These are phyloP conservation scores for Watsonalla binaria DNA, from an alignment of 2,888 invertebrate genomes.

Conservation along the genomic window DNA sequence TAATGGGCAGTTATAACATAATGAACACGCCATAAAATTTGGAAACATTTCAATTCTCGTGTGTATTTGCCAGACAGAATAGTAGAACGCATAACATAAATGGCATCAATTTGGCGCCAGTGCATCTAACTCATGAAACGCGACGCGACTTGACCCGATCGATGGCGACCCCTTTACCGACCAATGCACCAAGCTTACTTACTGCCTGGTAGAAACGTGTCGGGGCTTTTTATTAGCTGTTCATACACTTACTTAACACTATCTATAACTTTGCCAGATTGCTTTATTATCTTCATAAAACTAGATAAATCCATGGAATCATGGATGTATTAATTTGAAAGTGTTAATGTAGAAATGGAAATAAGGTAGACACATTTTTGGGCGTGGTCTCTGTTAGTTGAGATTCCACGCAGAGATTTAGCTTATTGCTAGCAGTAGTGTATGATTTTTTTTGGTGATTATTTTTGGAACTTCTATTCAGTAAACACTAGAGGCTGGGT, in stretches of 20 bases:
- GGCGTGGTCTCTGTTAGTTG: too few species aligned
- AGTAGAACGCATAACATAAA: conserved; percentile 36
- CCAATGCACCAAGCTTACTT: conserved; percentile 64
- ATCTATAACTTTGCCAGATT: conserved; percentile 4
- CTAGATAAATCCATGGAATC: neutral
- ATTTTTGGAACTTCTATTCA: too few species aligned
- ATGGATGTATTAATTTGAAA: neutral
- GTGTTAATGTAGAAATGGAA: too few species aligned
- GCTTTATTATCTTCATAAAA: neutral
- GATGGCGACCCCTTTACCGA: conserved; percentile 73
- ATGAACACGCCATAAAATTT: conserved; percentile 22
- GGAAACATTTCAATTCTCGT: conserved; percentile 22
- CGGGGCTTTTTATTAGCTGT: conserved; percentile 18
- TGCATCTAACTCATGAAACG: conserved; percentile 44
- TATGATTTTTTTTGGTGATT: too few species aligned
- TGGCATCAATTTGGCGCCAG: conserved; percentile 48
- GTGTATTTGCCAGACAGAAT: conserved; percentile 19
- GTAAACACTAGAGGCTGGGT: too few species aligned
- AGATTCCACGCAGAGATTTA: too few species aligned
- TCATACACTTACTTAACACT: conserved; percentile 10
- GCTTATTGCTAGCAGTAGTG: too few species aligned
- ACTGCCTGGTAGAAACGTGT: conserved; percentile 54
- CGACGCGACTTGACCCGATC: conserved; percentile 57
- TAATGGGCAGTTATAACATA: conserved; percentile 13
- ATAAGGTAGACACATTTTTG: too few species aligned